These are phyloP conservation scores for Thaumetopoea pityocampa DNA, from an alignment of 1,140 invertebrate genomes.

Conservation along the genomic window DNA sequence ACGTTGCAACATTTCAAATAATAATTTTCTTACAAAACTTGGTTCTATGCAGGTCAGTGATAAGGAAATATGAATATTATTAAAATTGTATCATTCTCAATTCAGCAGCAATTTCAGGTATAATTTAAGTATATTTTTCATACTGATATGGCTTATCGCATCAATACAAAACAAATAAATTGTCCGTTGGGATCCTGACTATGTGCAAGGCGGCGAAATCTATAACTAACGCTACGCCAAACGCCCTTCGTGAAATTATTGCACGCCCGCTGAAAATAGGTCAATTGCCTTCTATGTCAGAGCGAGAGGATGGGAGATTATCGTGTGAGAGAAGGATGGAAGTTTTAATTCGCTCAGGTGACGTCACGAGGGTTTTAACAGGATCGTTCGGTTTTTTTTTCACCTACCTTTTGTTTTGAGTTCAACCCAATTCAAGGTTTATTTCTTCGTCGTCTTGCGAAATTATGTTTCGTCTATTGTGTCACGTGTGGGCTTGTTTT, in stretches of 20 bases:
- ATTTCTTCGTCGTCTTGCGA: conserved; percentile 23
- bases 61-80: too few species aligned
- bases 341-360: conserved; percentile 65
- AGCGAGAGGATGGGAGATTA: conserved; percentile 35
- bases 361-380: conserved; percentile 63
- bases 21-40: too few species aligned
- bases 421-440: conserved; percentile 25
- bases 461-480: conserved; percentile 30
- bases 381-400: conserved; percentile 54
- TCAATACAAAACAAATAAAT: too few species aligned
- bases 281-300: conserved; percentile 61
- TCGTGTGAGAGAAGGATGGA: conserved; percentile 44
- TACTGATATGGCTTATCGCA: too few species aligned
- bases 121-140: too few species aligned
- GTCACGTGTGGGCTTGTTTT: conserved; percentile 27
- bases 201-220: conserved; percentile 54
- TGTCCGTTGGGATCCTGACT: conserved; percentile 38
- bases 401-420: conserved; percentile 53
- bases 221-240: conserved; percentile 48
- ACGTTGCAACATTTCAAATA: too few species aligned
- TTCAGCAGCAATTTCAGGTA: too few species aligned
- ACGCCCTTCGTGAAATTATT: conserved; percentile 69
- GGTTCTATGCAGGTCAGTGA: too few species aligned
- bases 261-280: conserved; percentile 69
- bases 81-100: too few species aligned